Base-by-base conservation (phyloP, 1,140 invertebrate genomes). In the Ericerus pela region DNA sequence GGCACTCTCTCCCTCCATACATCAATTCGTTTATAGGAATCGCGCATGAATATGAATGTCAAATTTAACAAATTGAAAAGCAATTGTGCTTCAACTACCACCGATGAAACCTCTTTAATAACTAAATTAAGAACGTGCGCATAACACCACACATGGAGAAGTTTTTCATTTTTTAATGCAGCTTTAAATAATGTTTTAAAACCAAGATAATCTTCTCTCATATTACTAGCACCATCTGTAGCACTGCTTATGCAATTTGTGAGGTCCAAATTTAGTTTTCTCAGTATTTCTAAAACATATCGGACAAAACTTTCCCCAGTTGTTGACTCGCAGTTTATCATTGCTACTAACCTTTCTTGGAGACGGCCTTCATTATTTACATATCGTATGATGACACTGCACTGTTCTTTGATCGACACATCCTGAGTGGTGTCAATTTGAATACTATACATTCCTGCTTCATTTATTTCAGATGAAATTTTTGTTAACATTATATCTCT, bases 401-500 rank as follows among this genome's bases (percentile, higher is more conserved):
- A 61, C 31, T 60, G 60, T 51, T 62, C 60, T 38, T 29, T 56
- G 22, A 43, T 11, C 51, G 60, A 24, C 37, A 55, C 55, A 43
- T 62, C 60, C 38, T 59, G 61, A 30, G 61, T 62, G 18, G 55
- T 56, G 51, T 62, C 60, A 30, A 61, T 54, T 54, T 61, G 55
- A 27, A 61, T 38, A 31, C 53, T 56, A 26, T 54, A 62, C 28
- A 59, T 59, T 43, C 27, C 22, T 29, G 59, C 56, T 52, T 27
- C 27, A 52, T 26, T 2, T 26, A 52, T n/a, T 14, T 8, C 51
- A n/a, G 29, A 27, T 30, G 24, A 28, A 30, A 52, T 52, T 30
- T 52, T 52, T 10, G 29, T 52, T 52, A 30, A 30, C 11, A 52
- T 52, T 26, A 29, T 28, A 2, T 14, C 22, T 0, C 12, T n/a